A percentile compares a stretch with the other conserved stretches of the same genome.
Conservation (phyloP, 2,888 invertebrate species). For the Polietes domitor region DNA sequence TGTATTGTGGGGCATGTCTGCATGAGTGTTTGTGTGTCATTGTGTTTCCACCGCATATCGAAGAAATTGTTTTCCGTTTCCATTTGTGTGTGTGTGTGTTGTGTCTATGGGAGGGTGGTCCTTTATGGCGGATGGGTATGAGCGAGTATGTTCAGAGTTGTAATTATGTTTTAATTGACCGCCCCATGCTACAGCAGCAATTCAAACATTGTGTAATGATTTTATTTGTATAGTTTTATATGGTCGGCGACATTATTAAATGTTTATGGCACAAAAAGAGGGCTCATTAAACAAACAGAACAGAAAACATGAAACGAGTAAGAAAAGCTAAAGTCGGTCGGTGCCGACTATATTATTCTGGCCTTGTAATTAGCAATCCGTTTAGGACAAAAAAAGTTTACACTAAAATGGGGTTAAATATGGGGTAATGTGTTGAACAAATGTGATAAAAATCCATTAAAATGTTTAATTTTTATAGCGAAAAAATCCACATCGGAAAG, state of each 20-base stretch:
- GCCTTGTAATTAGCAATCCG: too few species aligned
- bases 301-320: too few species aligned
- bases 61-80: conserved; percentile 14
- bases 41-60: neutral
- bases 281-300: too few species aligned
- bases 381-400: too few species aligned
- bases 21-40: neutral
- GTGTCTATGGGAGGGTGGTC: neutral
- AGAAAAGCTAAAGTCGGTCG: too few species aligned
- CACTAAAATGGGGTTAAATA: too few species aligned
- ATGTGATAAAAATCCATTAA: too few species aligned
- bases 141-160: neutral
- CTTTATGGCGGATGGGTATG: neutral
- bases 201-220: conserved; percentile 14
- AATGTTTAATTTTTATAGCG: too few species aligned
- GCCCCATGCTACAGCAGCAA: neutral
- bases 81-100: neutral
- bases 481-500: too few species aligned
- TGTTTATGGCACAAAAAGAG: neutral
- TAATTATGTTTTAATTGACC: conserved; percentile 21
- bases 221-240: neutral
- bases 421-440: too few species aligned
- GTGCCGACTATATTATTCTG: too few species aligned
- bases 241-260: neutral
- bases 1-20: neutral